Evolutionary conservation across 2,888 invertebrate genomes (phyloP).

Genomic region (Acleris cristana): DNA sequence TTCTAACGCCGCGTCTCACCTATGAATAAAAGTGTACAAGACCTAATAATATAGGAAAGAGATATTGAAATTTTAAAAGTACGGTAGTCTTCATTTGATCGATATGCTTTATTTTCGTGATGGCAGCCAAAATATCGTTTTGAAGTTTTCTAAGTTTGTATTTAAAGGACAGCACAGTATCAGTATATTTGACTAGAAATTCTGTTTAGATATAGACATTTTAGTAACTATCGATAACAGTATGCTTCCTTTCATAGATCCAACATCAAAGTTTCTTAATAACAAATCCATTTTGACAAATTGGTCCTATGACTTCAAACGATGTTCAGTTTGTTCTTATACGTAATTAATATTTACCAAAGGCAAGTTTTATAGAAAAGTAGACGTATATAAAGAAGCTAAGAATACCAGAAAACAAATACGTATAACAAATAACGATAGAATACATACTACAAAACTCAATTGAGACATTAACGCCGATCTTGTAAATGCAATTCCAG

Average conservation of each 20-base stretch:
- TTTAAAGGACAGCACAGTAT: conserved; percentile 15
- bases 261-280: conserved; percentile 11
- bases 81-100: conserved; percentile 80
- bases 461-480: conserved; percentile 40
- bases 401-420: conserved; percentile 42
- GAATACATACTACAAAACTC: conserved; percentile 40
- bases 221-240: conserved; percentile 4
- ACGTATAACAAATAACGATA: conserved; percentile 31
- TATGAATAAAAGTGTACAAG: conserved; percentile 76
- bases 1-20: conserved; percentile 58
- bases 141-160: conserved; percentile 52
- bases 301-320: conserved; percentile 24
- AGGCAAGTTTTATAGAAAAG: conserved; percentile 72
- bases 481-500: conserved; percentile 66
- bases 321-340: conserved; percentile 56
- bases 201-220: background rate
- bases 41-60: conserved; percentile 82
- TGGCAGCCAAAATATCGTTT: conserved; percentile 71
- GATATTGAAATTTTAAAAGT: conserved; percentile 78
- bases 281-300: conserved; percentile 18
- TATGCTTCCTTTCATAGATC: conserved; percentile 9
- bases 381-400: conserved; percentile 51
- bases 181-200: background rate
- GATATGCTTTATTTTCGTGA: conserved; percentile 82
- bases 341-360: conserved; percentile 64